Evolutionary conservation across 2,888 invertebrate species (phyloP).

Genomic region (Drosophila infuscata): DNA sequence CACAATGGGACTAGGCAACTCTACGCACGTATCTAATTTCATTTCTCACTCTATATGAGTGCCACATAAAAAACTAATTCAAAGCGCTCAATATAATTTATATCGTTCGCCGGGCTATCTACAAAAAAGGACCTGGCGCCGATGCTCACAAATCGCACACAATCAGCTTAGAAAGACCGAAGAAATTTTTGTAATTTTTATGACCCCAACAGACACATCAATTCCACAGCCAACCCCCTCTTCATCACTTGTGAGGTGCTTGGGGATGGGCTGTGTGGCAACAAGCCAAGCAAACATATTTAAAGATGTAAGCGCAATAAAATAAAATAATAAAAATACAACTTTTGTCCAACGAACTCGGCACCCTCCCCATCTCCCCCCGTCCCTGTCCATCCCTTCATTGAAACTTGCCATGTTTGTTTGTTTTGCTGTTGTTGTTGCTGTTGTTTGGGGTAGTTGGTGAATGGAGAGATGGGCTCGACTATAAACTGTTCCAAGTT

Average conservation of each 20-base stretch:
- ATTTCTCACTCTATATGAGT: constrained; percentile 71
- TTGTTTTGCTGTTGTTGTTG: constrained; percentile 18
- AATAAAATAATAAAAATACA: constrained; percentile 81
- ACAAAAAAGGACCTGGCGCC: constrained; percentile 41
- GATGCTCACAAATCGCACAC: constrained; percentile 60
- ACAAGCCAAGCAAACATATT: constrained; percentile 63
- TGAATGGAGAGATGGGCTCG: constrained; percentile 21
- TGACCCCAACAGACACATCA: constrained; percentile 82
- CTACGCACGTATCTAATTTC: constrained; percentile 75
- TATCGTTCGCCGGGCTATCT: constrained; percentile 60
- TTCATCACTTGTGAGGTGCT: background rate
- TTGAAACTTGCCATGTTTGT: constrained; percentile 28
- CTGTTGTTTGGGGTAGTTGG: constrained; percentile 14
- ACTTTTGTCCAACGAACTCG: constrained; percentile 54
- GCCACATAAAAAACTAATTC: constrained; percentile 79
- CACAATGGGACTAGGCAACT: constrained; percentile 64
- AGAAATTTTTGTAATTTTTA: constrained; percentile 77
- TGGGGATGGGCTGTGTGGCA: constrained; percentile 17
- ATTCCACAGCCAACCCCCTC: constrained; percentile 60
- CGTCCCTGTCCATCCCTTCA: constrained; percentile 5
- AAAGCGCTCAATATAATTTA: constrained; percentile 78
- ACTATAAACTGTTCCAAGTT: constrained; percentile 80
- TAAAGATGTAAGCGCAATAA: constrained; percentile 74
- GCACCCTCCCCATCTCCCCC: background rate
- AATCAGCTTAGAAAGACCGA: constrained; percentile 72